A percentile compares a stretch with the other conserved stretches of the same genome.
phyloP scores from a whole-genome alignment of 2,888 invertebrate species.

The Eueremaeus valkanovi region DNA sequence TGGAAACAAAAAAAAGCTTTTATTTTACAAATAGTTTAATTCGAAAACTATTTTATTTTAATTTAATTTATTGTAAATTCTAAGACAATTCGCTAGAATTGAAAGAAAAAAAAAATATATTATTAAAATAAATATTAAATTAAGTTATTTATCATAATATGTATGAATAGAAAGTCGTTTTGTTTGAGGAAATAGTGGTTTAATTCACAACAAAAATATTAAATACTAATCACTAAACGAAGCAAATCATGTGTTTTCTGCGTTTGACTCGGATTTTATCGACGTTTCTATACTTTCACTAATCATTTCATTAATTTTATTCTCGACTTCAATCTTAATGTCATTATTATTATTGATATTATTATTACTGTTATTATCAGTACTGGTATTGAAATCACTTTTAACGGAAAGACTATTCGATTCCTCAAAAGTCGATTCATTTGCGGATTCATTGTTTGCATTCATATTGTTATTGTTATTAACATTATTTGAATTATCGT shows the following conservation, averaged over 20 bases:
- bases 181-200: background rate
- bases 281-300: background rate
- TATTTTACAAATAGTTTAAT: no score
- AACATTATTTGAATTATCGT: no score
- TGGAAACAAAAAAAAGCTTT: no score
- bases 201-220: background rate
- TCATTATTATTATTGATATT: background rate
- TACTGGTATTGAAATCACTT: background rate
- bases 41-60: no score
- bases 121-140: background rate
- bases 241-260: conserved; percentile 12
- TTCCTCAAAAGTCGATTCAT: background rate
- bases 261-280: background rate
- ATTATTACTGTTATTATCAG: background rate
- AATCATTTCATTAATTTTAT: background rate
- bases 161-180: background rate
- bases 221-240: no score
- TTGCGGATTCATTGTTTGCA: background rate
- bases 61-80: no score
- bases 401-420: background rate
- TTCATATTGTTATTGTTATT: conserved; percentile 11
- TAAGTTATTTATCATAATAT: background rate
- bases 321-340: background rate
- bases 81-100: no score
- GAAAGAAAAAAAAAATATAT: background rate